Evolutionary conservation across 2,113 vertebrate genomes (phyloP).

Genomic region (Nycticorax nycticorax): DNA sequence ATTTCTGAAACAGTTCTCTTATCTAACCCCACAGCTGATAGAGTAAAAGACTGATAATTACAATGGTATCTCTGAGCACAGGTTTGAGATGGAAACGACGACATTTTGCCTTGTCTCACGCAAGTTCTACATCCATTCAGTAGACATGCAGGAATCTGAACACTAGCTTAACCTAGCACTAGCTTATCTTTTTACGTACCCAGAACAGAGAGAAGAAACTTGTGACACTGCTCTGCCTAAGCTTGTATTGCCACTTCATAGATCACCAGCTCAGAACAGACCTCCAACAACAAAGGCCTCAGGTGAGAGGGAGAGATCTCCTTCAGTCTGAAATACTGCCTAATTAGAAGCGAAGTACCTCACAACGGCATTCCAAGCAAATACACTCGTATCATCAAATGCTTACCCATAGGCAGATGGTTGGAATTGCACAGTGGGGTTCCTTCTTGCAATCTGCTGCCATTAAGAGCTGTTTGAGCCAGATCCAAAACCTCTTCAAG

Average conservation of each 20-base stretch:
- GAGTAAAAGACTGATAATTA: background rate
- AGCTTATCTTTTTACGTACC: background rate
- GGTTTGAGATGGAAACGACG: rapidly evolving
- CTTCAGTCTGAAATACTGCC: background rate
- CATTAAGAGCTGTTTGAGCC: background rate
- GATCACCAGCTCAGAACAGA: background rate
- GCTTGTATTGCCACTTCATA: background rate
- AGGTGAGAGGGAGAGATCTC: background rate
- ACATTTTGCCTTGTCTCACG: background rate
- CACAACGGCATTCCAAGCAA: background rate
- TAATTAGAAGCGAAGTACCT: background rate
- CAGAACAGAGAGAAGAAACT: background rate
- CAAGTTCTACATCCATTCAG: background rate
- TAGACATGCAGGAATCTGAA: background rate
- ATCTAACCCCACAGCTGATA: background rate
- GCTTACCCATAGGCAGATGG: slow-evolving; percentile 31
- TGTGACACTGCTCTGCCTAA: background rate
- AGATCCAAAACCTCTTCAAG: slow-evolving; percentile 31
- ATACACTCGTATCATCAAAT: background rate
- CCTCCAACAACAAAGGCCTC: background rate
- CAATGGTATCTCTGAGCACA: background rate
- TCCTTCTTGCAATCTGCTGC: slow-evolving; percentile 35
- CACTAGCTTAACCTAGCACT: background rate
- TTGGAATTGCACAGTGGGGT: slow-evolving; percentile 9
- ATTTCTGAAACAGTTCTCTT: background rate